A percentile compares a stretch with the other conserved stretches of the same genome.
Evolutionary conservation across 2,888 invertebrate genomes (phyloP).

Genomic region (Linyphia triangularis): DNA sequence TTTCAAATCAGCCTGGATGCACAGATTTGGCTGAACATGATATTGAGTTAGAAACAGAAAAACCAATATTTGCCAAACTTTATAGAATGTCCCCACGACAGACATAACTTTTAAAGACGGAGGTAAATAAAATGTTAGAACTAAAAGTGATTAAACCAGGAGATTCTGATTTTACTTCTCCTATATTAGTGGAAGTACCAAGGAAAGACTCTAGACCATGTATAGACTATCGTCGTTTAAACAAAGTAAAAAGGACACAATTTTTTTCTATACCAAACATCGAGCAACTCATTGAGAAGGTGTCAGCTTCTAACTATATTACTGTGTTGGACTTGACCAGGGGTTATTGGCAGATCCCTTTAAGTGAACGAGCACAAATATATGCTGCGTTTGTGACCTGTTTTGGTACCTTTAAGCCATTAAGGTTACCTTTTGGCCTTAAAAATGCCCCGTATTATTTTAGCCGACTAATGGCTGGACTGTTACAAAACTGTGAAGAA

Average conservation of each 20-base stretch:
- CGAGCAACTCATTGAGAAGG: too few relatives aligned
- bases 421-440: too few relatives aligned
- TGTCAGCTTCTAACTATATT: too few relatives aligned
- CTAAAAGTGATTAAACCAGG: constrained; percentile 18
- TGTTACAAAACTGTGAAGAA: too few relatives aligned
- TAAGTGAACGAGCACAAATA: too few relatives aligned
- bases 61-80: background rate
- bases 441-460: too few relatives aligned
- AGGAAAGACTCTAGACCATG: background rate
- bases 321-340: too few relatives aligned
- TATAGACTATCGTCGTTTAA: background rate
- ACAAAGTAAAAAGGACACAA: background rate
- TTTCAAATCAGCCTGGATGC: constrained; percentile 36
- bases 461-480: too few relatives aligned
- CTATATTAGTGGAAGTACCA: constrained; percentile 10
- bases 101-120: constrained; percentile 7
- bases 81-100: constrained; percentile 17
- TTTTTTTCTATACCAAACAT: background rate
- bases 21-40: constrained; percentile 19
- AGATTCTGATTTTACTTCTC: constrained; percentile 41
- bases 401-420: too few relatives aligned
- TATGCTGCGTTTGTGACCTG: too few relatives aligned
- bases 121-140: constrained; percentile 1
- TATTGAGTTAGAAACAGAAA: constrained; percentile 27
- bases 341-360: too few relatives aligned